Conservation (phyloP, 2,113 vertebrate species). For the Aspiorhynchus laticeps region DNA sequence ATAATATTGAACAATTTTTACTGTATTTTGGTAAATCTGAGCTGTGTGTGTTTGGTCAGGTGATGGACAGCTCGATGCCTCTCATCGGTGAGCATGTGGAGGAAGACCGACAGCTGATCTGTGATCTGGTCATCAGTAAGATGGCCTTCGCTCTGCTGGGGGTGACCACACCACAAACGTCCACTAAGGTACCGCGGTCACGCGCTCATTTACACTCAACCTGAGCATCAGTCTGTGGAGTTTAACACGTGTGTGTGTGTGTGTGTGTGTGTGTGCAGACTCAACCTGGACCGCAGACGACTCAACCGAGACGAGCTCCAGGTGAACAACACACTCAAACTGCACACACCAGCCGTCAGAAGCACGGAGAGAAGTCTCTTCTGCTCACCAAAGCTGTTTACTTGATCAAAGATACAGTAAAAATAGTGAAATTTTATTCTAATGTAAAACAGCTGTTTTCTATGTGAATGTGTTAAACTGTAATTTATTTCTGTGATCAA, state of each 20-base stretch:
- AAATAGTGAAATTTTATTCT: too few species aligned
- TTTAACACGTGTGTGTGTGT: conserved; percentile 5
- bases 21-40: too few species aligned
- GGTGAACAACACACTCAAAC: conserved; percentile 45
- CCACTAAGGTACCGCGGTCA: conserved; percentile 65
- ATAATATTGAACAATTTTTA: too few species aligned
- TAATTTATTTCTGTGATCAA: too few species aligned
- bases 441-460: too few species aligned
- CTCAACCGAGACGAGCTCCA: conserved; percentile 75
- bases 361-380: too few species aligned
- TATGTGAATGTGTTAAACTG: too few species aligned
- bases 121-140: conserved; percentile 87
- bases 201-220: not conserved
- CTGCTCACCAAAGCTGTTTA: not conserved
- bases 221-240: not conserved
- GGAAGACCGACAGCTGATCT: conserved; percentile 93
- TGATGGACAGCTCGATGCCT: conserved; percentile 80
- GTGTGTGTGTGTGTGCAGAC: conserved; percentile 52
- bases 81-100: conserved; percentile 94
- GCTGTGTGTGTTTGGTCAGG: too few species aligned
- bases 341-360: too few species aligned
- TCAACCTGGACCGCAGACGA: conserved; percentile 76
- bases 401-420: too few species aligned
- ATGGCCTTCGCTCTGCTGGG: conserved; percentile 80
- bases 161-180: conserved; percentile 73